Conservation (phyloP, 2,113 vertebrate species). For the Trogon melanurus region DNA sequence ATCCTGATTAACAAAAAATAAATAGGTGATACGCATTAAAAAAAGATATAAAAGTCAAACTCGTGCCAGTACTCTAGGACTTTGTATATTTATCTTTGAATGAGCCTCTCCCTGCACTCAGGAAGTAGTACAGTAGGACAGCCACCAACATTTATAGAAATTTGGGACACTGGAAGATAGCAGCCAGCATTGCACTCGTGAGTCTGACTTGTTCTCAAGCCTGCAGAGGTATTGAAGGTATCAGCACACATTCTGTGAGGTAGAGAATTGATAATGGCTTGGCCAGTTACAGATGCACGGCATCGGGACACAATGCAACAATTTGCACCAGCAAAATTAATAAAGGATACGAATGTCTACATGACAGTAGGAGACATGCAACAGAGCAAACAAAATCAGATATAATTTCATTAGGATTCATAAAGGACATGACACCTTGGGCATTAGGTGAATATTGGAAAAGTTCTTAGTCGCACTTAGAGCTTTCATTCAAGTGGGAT, state of each 20-base stretch:
- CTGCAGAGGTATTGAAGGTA: neutral
- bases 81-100: neutral
- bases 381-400: neutral
- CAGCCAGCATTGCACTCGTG: neutral
- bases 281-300: neutral
- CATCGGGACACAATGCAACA: neutral
- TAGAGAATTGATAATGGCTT: neutral
- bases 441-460: neutral
- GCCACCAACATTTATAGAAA: neutral
- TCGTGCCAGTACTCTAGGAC: neutral
- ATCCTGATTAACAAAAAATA: neutral
- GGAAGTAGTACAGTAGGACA: neutral
- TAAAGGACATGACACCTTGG: neutral
- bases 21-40: fast-evolving
- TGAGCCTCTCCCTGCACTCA: neutral
- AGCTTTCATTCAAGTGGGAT: neutral
- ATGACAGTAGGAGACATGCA: neutral
- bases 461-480: neutral
- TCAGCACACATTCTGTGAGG: neutral
- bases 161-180: neutral
- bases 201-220: neutral
- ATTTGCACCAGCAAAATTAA: neutral
- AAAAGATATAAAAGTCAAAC: neutral
- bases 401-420: neutral
- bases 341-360: neutral